Evolutionary conservation across 1,140 invertebrate genomes (phyloP), one percentile per base, ranked within the genome.

Genomic region (Trachymyrmex cornetzi): DNA sequence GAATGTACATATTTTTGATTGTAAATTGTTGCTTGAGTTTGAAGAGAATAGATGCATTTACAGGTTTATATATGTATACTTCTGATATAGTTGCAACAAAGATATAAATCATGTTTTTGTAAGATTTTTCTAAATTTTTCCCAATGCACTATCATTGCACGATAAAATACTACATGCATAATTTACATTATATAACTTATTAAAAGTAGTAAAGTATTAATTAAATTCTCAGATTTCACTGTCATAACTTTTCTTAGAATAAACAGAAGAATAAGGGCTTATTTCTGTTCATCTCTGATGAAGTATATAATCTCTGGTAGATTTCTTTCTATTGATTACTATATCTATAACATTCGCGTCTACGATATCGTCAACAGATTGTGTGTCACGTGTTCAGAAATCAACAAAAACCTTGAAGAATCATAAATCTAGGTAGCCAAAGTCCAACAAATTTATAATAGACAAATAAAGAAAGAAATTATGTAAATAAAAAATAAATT

Each of bases 51-150:
- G 6, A 38, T 57, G 4, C 63, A 57, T 71, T 81, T 16, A 19
- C 14, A 48, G 4, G 22, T 64, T 77, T 77, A 81, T 81, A 81
- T 72, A 81, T 81, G 72, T 72, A 30, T n/a, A 16, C 27, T 81
- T 24, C 30, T 38, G 14, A 27, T n/a, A 19, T 24, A 38, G 9
- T 24, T 66, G 2, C 2, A 44, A 44, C 1, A 6, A 38, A 71
- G 66, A 81, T 71, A 71, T 14, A 14, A 55, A 55, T 57, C 64
- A 81, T 48, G 7, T 71, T 30, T 27, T 53, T 11, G 1, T 71
- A 11, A 44, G 34, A 6, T 0, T 48, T 22, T 44, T 57, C 12
- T 27, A 3, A 57, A 81, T 71, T 16, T 72, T 59, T 48, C 11
- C 2, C 7, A 55, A 55, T 19, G 19, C 2, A 16, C 3, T 79